Evolutionary conservation across 2,888 invertebrate species (phyloP).

Genomic region (Caprella mutica): DNA sequence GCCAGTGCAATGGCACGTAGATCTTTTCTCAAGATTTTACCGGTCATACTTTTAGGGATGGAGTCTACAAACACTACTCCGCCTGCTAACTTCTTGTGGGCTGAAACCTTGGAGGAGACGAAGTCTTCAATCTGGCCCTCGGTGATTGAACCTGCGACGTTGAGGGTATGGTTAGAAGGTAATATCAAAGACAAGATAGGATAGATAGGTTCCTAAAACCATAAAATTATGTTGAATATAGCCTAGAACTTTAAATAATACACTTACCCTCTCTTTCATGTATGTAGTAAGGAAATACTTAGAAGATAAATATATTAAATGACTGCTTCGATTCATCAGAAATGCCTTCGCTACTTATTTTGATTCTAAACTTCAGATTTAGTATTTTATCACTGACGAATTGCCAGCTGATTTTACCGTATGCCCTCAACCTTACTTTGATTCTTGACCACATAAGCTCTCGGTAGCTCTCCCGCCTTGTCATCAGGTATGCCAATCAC

Average conservation of each 20-base stretch:
- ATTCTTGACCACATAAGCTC: slow-evolving; percentile 40
- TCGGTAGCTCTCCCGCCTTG: slow-evolving; percentile 41
- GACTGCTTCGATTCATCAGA: no score
- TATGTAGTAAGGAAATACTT: no score
- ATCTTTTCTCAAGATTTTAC: slow-evolving; percentile 62
- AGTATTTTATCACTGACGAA: no score
- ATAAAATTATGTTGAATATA: no score
- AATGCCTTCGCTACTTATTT: no score
- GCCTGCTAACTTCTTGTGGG: slow-evolving; percentile 59
- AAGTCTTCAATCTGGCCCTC: slow-evolving; percentile 52
- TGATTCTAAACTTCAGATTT: no score
- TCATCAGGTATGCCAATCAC: slow-evolving; percentile 43
- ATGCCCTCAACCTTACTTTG: slow-evolving; percentile 42
- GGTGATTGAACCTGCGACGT: slow-evolving; percentile 37
- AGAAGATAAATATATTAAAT: no score
- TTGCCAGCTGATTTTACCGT: no score
- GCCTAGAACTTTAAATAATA: no score
- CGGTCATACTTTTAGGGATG: slow-evolving; percentile 62
- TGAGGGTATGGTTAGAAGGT: not conserved
- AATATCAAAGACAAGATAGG: no score
- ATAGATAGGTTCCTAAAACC: no score
- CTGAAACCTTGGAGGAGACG: slow-evolving; percentile 55
- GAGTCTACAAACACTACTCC: slow-evolving; percentile 56
- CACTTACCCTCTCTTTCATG: no score
- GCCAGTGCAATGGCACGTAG: slow-evolving; percentile 39